phyloP scores from a whole-genome alignment of 2,113 vertebrate genomes.

The Tauraco erythrolophus region DNA sequence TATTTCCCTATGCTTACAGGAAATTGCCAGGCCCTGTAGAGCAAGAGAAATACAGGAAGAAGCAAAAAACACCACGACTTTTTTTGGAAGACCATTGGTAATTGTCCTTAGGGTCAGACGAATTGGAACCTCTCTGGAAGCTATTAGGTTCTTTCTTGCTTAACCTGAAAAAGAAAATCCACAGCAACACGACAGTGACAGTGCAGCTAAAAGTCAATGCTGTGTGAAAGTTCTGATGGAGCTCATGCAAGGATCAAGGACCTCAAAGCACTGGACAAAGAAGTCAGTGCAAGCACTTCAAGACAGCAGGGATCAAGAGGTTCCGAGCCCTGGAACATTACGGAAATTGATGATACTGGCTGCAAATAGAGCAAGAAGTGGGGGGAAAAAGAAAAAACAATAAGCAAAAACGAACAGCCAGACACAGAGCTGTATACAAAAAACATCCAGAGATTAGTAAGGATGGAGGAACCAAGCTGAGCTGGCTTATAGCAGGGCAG shows the following conservation, averaged over 20 bases:
- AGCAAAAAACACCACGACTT: background rate
- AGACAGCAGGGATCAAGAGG: background rate
- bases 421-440: background rate
- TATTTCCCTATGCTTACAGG: background rate
- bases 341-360: background rate
- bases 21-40: background rate
- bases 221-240: background rate
- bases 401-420: background rate
- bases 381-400: background rate
- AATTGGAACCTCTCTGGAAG: background rate
- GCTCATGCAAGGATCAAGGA: background rate
- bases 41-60: background rate
- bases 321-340: background rate
- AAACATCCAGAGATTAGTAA: background rate
- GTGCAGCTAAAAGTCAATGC: background rate
- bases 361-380: background rate
- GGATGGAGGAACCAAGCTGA: background rate
- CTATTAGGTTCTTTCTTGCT: background rate
- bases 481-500: background rate
- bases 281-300: background rate
- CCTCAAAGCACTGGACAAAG: background rate
- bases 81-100: background rate
- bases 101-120: background rate
- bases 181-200: accelerated
- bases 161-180: background rate